Evolutionary conservation across 2,113 vertebrate species (phyloP).

Genomic region (Terrapene triunguis): DNA sequence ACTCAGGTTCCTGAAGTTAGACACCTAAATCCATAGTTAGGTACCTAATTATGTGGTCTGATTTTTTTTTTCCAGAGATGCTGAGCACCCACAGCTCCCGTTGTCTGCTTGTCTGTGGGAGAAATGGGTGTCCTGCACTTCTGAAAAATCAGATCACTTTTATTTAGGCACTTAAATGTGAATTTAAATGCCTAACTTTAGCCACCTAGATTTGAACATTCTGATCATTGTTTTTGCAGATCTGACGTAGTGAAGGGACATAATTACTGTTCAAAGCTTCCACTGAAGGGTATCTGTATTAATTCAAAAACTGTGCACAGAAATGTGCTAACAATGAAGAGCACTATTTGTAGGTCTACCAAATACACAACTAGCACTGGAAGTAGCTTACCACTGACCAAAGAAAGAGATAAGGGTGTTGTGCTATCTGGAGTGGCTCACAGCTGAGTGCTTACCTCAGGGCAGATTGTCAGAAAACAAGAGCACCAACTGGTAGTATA

Average conservation of each 20-base stretch:
- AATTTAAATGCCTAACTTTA: not conserved
- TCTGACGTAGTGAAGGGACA: fast-evolving
- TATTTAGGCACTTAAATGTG: not conserved
- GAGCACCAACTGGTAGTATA: not conserved
- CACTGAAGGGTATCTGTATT: not conserved
- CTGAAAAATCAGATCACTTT: not conserved
- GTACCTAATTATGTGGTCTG: not conserved
- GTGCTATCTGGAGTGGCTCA: not conserved
- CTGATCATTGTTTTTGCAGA: not conserved
- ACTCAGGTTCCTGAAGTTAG: not conserved
- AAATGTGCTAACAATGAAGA: not conserved
- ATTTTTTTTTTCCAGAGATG: not conserved
- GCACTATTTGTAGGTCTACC: not conserved
- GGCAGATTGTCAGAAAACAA: not conserved
- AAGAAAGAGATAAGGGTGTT: not conserved
- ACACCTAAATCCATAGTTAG: not conserved
- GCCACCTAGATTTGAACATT: not conserved
- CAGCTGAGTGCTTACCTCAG: not conserved
- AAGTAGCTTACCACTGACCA: not conserved
- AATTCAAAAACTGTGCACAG: not conserved
- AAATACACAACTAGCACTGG: fast-evolving
- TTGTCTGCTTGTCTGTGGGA: not conserved
- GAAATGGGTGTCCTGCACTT: no score
- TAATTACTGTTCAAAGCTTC: not conserved
- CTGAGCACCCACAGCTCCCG: not conserved